Conservation (phyloP, 1,140 invertebrate species). For the Rhyzopertha dominica region DNA sequence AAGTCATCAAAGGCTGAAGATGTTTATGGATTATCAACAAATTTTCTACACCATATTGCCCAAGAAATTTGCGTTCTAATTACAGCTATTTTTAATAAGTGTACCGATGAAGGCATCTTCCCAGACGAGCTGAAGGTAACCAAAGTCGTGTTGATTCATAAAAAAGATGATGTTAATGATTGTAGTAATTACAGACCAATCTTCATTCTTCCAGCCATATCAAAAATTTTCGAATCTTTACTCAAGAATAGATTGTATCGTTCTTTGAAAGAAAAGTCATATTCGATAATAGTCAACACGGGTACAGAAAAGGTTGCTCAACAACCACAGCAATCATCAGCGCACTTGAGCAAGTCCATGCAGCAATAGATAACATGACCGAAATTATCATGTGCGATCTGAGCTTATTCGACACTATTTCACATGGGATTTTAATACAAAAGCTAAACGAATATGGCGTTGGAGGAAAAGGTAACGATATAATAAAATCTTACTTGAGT, state of each 20-base stretch:
- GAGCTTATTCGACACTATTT: too few relatives aligned
- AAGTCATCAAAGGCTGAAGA: neutral
- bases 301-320: too few relatives aligned
- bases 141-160: neutral
- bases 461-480: too few relatives aligned
- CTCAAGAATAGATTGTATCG: neutral
- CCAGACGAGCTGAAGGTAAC: conserved; percentile 8
- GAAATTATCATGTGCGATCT: too few relatives aligned
- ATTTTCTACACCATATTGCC: neutral
- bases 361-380: too few relatives aligned
- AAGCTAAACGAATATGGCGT: too few relatives aligned
- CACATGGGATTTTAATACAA: too few relatives aligned
- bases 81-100: conserved; percentile 6
- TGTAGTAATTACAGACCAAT: conserved; percentile 12
- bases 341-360: too few relatives aligned
- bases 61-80: neutral
- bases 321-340: conserved; percentile 14
- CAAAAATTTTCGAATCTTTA: conserved; percentile 8
- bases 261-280: neutral
- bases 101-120: conserved; percentile 2
- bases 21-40: conserved; percentile 7
- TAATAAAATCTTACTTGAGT: too few relatives aligned
- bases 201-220: conserved; percentile 3
- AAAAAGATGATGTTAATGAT: conserved; percentile 3
- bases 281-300: neutral